Percentiles rank a stretch among this genome's conserved stretches.
phyloP scores from a whole-genome alignment of 2,888 invertebrate genomes.

The Polydrusus pterygomalis region DNA sequence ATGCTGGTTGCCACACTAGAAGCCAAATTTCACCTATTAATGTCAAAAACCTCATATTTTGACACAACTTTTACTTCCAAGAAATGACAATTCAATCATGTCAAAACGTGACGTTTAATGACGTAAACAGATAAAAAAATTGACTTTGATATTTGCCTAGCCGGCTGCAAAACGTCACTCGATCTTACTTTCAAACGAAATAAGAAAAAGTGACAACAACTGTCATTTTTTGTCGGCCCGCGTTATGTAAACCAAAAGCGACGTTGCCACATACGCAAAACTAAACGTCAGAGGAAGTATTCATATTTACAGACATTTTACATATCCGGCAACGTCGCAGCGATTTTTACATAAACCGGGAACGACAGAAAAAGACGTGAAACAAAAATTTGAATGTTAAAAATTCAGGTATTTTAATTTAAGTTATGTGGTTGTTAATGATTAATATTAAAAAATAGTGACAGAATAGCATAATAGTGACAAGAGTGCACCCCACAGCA shows the following conservation, averaged over 20 bases:
- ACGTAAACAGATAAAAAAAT: not conserved
- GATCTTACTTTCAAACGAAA: constrained; percentile 5
- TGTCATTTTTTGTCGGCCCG: constrained; percentile 13
- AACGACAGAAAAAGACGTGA: constrained; percentile 1
- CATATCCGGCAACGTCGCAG: constrained; percentile 1
- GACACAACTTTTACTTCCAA: not conserved
- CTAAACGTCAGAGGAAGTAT: not conserved
- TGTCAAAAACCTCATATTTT: not conserved
- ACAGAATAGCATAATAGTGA: constrained; percentile 71
- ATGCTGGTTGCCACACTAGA: constrained; percentile 31
- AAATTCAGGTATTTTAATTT: constrained; percentile 29
- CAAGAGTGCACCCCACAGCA: constrained; percentile 71
- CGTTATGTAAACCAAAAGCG: too few relatives aligned
- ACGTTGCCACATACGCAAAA: not conserved
- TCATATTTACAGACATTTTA: constrained; percentile 19
- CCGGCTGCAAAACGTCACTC: constrained; percentile 39
- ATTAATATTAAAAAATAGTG: constrained; percentile 63
- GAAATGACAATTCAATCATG: too few relatives aligned
- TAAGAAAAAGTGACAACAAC: constrained; percentile 34
- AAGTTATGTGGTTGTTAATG: constrained; percentile 60
- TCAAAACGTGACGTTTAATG: not conserved
- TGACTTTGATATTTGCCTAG: constrained; percentile 26
- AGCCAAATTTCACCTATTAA: constrained; percentile 24
- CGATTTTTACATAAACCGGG: not conserved
- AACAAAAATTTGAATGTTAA: constrained; percentile 22